phyloP scores from a whole-genome alignment of 2,113 vertebrate genomes.

The Epinephelus lanceolatus region DNA sequence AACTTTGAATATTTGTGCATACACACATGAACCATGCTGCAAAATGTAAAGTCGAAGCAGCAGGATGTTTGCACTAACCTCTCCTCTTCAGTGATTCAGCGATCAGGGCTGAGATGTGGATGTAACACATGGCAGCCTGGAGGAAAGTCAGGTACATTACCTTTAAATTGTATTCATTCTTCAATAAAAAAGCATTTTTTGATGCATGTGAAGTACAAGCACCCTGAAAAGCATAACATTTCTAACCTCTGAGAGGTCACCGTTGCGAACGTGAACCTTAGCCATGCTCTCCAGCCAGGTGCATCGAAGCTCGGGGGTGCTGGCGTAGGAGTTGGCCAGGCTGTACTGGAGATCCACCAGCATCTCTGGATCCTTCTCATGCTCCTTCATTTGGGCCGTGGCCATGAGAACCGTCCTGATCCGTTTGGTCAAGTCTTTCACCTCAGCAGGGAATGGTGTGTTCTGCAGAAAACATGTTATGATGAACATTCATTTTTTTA shows the following conservation, averaged over 20 bases:
- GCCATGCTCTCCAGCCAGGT: slow-evolving; percentile 99
- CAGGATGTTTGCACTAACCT: slow-evolving; percentile 85
- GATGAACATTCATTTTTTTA: background rate
- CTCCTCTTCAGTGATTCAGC: slow-evolving; percentile 97
- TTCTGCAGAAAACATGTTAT: slow-evolving; percentile 82
- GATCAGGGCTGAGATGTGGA: slow-evolving; percentile 97
- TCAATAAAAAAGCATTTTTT: background rate
- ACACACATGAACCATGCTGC: slow-evolving; percentile 43
- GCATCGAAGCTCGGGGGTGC: slow-evolving; percentile 95
- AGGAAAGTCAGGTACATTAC: slow-evolving; percentile 22
- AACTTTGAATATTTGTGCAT: slow-evolving; percentile 14
- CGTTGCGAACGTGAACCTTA: slow-evolving; percentile 95
- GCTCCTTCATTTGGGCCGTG: slow-evolving; percentile 99
- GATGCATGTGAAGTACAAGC: background rate
- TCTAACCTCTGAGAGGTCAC: slow-evolving; percentile 96
- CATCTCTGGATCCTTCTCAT: slow-evolving; percentile 99
- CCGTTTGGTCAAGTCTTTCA: slow-evolving; percentile 97
- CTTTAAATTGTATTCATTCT: background rate
- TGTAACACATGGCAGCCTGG: slow-evolving; percentile 98
- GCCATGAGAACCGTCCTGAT: slow-evolving; percentile 98
- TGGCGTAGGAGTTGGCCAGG: slow-evolving; percentile 97
- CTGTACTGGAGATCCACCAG: slow-evolving; percentile 98
- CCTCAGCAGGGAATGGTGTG: slow-evolving; percentile 94
- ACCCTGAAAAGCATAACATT: background rate
- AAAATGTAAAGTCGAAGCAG: slow-evolving; percentile 27